Conservation (phyloP, 2,888 invertebrate species). For the Mantis religiosa region DNA sequence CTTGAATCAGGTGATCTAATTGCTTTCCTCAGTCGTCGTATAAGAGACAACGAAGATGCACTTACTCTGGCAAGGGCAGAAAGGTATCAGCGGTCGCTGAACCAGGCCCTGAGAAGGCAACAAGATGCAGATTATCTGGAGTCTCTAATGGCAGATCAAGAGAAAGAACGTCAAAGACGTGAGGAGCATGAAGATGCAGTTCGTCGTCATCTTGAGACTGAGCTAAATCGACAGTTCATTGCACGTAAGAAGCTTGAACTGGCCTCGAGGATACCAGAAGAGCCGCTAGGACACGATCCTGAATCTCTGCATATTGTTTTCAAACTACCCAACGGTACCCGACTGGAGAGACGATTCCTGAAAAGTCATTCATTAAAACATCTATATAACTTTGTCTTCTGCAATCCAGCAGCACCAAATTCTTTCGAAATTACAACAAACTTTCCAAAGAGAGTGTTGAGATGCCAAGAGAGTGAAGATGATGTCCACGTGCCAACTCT, state of each 20-base stretch:
- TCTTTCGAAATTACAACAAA: constrained; percentile 94
- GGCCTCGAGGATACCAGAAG: constrained; percentile 62
- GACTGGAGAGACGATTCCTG: constrained; percentile 84
- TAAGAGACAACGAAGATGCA: constrained; percentile 82
- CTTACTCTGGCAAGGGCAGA: constrained; percentile 83
- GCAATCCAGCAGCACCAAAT: constrained; percentile 87
- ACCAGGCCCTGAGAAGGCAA: constrained; percentile 79
- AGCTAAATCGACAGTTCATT: constrained; percentile 44
- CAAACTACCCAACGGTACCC: constrained; percentile 83
- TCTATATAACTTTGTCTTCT: constrained; percentile 91
- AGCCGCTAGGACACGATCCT: constrained; percentile 67
- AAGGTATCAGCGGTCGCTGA: constrained; percentile 75
- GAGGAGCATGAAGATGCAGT: constrained; percentile 49
- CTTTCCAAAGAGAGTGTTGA: constrained; percentile 83
- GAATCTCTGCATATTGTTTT: constrained; percentile 80
- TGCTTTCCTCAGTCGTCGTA: constrained; percentile 67
- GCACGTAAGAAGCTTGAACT: constrained; percentile 60
- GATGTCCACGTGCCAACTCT: constrained; percentile 56
- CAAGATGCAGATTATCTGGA: constrained; percentile 93
- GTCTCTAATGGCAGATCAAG: constrained; percentile 88
- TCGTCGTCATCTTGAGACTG: constrained; percentile 44
- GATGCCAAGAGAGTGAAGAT: constrained; percentile 54
- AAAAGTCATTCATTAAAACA: constrained; percentile 79
- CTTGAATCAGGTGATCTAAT: constrained; percentile 68
- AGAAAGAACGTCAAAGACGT: constrained; percentile 76